Evolutionary conservation across 2,888 invertebrate genomes (phyloP).

Genomic region (Xestia xanthographa): DNA sequence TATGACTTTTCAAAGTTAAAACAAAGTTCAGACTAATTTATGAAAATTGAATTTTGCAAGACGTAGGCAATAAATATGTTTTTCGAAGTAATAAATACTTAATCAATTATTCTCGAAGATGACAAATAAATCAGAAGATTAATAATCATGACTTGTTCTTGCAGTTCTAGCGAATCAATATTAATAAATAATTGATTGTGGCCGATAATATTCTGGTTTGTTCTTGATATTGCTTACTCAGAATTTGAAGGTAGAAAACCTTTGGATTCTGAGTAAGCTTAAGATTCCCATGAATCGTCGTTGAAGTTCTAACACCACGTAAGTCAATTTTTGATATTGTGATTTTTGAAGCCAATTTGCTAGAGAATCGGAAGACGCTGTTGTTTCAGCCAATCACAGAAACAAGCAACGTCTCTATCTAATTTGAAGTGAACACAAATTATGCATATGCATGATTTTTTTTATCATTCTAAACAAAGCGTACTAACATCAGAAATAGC

Average conservation of each 20-base stretch:
- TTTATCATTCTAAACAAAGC: too few species aligned
- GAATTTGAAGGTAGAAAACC: too few species aligned
- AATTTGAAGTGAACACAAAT: too few species aligned
- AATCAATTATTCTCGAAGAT: constrained; percentile 37
- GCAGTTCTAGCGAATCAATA: constrained; percentile 5
- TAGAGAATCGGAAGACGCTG: too few species aligned
- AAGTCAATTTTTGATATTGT: too few species aligned
- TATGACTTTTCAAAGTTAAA: constrained; percentile 45
- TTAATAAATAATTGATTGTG: constrained; percentile 26
- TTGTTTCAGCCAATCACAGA: too few species aligned
- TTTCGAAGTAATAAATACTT: constrained; percentile 25
- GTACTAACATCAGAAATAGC: too few species aligned
- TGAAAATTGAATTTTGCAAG: constrained; percentile 55
- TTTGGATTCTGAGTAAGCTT: too few species aligned
- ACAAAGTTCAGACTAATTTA: constrained; percentile 59
- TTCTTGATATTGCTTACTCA: not conserved
- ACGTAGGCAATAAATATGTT: constrained; percentile 38
- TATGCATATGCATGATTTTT: too few species aligned
- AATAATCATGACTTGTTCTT: not conserved
- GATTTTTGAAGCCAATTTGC: too few species aligned
- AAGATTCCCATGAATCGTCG: not conserved
- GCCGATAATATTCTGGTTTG: constrained; percentile 2
- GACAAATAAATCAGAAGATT: not conserved
- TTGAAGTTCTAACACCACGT: too few species aligned
- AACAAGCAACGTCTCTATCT: too few species aligned